phyloP scores from a whole-genome alignment of 2,797 vertebrate species.

The Muscicapa comitata region DNA sequence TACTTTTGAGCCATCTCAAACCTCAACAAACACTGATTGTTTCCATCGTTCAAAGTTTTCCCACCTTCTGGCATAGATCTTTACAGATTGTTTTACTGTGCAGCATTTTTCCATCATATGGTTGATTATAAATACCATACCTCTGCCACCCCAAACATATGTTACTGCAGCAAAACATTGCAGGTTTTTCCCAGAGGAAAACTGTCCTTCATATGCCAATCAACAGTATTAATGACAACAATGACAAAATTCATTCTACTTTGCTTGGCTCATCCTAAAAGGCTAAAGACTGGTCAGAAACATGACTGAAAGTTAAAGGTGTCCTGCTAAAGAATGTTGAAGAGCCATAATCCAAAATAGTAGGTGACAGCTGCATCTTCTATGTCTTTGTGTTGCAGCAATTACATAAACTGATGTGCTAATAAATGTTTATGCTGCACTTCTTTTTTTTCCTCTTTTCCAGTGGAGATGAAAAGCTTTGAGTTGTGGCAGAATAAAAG shows the following conservation, averaged over 20 bases:
- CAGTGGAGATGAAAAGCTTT: neutral
- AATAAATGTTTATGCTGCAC: constrained; percentile 23
- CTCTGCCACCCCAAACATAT: neutral
- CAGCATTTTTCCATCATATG: neutral
- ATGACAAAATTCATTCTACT: neutral
- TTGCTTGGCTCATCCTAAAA: neutral
- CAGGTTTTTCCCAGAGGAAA: constrained; percentile 33
- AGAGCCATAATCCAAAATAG: neutral
- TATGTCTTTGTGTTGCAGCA: neutral
- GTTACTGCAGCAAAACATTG: constrained; percentile 28
- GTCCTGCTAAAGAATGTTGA: neutral
- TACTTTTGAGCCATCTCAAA: neutral
- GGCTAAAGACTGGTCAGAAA: neutral
- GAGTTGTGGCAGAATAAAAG: neutral
- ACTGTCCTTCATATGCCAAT: constrained; percentile 34
- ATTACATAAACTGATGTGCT: neutral
- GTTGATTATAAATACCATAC: neutral
- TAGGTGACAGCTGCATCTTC: neutral
- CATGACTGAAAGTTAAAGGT: neutral
- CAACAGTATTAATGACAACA: neutral
- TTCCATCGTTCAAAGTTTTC: neutral
- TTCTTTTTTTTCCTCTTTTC: neutral
- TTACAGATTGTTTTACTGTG: constrained; percentile 21
- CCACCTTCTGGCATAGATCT: neutral
- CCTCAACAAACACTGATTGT: neutral